A percentile compares a stretch with the other conserved stretches of the same genome.
Conservation (phyloP, 2,113 vertebrate genomes). For the Machaerirhynchus nigripectus region DNA sequence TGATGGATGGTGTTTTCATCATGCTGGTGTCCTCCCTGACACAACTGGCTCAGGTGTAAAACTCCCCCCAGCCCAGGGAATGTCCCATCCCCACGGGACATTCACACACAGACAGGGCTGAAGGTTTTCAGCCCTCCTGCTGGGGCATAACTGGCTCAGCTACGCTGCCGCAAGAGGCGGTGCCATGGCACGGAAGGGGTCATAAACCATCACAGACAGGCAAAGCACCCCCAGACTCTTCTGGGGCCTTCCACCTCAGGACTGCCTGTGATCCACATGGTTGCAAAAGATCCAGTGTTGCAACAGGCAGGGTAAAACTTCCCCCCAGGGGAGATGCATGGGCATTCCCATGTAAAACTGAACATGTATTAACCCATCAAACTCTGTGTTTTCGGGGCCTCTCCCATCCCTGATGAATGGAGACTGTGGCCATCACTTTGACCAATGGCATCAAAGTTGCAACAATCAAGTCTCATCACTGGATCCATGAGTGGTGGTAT, state of each 20-base stretch:
- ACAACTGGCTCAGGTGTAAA: not conserved
- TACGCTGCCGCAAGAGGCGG: not conserved
- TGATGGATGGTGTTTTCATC: not conserved
- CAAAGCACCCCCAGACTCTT: not conserved
- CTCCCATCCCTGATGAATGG: not conserved
- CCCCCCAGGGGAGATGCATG: not conserved
- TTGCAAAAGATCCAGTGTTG: not conserved
- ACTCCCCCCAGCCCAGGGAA: not conserved
- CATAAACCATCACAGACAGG: not conserved
- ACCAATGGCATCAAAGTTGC: not conserved
- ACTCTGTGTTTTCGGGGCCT: not conserved
- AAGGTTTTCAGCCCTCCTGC: not conserved
- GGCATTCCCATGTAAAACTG: not conserved
- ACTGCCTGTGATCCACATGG: not conserved
- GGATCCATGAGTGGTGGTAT: not conserved
- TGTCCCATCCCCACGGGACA: not conserved
- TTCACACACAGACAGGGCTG: not conserved
- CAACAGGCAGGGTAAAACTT: not conserved
- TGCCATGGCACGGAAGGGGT: not conserved
- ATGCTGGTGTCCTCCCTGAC: not conserved
- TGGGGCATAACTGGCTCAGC: not conserved
- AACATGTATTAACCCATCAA: not conserved
- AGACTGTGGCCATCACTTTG: not conserved
- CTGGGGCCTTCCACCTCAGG: not conserved
- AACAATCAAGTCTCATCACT: not conserved